Percentiles rank a stretch among this genome's conserved stretches.
These are phyloP conservation scores for Thinocorus orbignyianus DNA, from an alignment of 2,113 vertebrate genomes.

Conservation along the genomic window DNA sequence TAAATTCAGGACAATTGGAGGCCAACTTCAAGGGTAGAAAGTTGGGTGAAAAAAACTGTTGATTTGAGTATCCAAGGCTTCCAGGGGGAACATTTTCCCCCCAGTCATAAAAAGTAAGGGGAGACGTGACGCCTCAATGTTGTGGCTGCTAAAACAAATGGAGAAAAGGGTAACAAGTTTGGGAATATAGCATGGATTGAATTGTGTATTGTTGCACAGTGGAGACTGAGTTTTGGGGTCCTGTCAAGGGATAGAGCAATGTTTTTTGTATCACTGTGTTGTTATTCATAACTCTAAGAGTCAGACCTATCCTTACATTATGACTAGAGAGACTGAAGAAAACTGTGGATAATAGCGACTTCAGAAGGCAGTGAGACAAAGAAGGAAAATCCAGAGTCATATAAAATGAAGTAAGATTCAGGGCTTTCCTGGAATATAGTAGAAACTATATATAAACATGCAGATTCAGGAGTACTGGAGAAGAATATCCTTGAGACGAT, in stretches of 20 bases:
- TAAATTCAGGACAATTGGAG: conserved; percentile 33
- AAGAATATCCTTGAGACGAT: neutral
- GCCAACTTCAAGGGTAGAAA: neutral
- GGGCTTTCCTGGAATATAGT: neutral
- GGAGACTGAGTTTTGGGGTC: neutral
- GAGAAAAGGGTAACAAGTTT: neutral
- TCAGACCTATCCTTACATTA: neutral
- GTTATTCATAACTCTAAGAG: neutral
- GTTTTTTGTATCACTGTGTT: neutral
- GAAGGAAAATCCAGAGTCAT: neutral
- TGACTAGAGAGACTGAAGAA: neutral
- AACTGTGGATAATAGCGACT: rapidly evolving
- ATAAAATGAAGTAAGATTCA: neutral
- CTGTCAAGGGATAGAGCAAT: neutral
- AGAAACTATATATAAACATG: neutral
- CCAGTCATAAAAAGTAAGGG: neutral
- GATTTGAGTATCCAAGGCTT: neutral
- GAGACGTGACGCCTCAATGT: neutral
- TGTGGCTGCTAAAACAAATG: neutral
- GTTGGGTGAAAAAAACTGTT: neutral
- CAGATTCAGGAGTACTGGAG: neutral
- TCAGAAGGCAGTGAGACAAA: neutral
- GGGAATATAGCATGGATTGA: neutral
- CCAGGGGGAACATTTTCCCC: neutral
- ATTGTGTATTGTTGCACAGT: neutral